These are phyloP conservation scores for Cotesia chilonis DNA, from an alignment of 1,140 invertebrate species.

Conservation along the genomic window DNA sequence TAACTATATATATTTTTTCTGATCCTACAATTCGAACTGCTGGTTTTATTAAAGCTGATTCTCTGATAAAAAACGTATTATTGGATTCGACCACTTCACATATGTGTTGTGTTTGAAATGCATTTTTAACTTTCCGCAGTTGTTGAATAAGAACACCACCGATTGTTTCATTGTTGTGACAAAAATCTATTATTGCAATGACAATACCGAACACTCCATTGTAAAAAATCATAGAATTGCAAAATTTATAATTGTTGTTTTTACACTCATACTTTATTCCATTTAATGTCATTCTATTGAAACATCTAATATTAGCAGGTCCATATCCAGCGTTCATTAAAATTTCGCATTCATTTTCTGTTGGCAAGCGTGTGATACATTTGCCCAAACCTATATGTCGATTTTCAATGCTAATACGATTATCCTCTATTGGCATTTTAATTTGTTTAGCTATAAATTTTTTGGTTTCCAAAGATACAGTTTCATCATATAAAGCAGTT, in stretches of 20 bases:
- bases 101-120: slow-evolving; percentile 11
- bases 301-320: too few relatives aligned
- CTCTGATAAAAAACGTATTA: not conserved
- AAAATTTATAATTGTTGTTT: not conserved
- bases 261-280: too few relatives aligned
- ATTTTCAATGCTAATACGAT: not conserved
- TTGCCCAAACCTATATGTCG: not conserved
- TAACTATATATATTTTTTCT: not conserved
- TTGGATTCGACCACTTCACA: not conserved
- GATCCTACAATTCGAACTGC: slow-evolving; percentile 2
- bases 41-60: not conserved
- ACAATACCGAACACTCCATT: slow-evolving; percentile 5
- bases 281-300: too few relatives aligned
- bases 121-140: not conserved
- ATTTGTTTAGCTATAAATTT: too few relatives aligned
- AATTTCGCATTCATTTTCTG: not conserved
- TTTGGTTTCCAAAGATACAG: too few relatives aligned
- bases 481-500: too few relatives aligned
- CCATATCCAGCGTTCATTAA: not conserved
- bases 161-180: not conserved
- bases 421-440: not conserved
- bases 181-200: slow-evolving; percentile 6
- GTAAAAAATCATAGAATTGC: not conserved
- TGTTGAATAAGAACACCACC: slow-evolving; percentile 2
- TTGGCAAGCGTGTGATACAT: not conserved